Conservation (phyloP, 2,113 vertebrate genomes). For the Sylvilagus bachmani region DNA sequence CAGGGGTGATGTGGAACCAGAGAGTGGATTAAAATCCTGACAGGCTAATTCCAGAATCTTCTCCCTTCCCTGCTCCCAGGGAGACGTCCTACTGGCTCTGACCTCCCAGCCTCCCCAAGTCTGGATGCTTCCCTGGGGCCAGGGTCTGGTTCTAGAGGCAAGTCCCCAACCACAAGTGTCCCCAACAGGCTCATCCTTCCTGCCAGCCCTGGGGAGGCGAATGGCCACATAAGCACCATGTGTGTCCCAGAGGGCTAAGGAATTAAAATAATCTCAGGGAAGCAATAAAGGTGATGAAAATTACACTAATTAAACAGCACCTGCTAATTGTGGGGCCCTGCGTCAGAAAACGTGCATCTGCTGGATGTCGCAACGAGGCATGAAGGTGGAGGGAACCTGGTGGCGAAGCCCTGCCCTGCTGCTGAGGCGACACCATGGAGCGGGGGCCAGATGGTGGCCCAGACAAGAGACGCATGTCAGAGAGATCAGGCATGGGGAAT, state of each 20-base stretch:
- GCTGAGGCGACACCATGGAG: background rate
- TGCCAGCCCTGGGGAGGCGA: background rate
- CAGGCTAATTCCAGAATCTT: background rate
- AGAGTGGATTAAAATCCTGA: background rate
- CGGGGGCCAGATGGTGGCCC: slow-evolving; percentile 58
- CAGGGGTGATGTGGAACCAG: background rate
- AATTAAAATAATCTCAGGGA: slow-evolving; percentile 56
- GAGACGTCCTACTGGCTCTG: background rate
- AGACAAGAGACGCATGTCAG: slow-evolving; percentile 25
- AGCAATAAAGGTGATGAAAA: slow-evolving; percentile 42
- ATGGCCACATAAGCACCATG: background rate
- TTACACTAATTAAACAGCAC: slow-evolving; percentile 60
- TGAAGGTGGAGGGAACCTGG: slow-evolving; percentile 47
- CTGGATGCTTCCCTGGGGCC: background rate
- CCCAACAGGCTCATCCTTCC: background rate
- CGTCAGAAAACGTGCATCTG: slow-evolving; percentile 61
- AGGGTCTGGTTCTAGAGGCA: background rate
- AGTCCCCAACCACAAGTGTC: background rate
- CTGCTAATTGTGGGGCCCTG: slow-evolving; percentile 50
- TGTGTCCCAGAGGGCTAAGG: background rate
- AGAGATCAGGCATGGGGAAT: background rate
- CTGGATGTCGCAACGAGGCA: slow-evolving; percentile 44
- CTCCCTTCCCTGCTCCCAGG: background rate
- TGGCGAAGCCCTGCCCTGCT: background rate
- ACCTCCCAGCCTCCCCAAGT: background rate